These are phyloP conservation scores for Dasysyrphus albostriatus DNA, from an alignment of 2,888 invertebrate species.

Conservation along the genomic window DNA sequence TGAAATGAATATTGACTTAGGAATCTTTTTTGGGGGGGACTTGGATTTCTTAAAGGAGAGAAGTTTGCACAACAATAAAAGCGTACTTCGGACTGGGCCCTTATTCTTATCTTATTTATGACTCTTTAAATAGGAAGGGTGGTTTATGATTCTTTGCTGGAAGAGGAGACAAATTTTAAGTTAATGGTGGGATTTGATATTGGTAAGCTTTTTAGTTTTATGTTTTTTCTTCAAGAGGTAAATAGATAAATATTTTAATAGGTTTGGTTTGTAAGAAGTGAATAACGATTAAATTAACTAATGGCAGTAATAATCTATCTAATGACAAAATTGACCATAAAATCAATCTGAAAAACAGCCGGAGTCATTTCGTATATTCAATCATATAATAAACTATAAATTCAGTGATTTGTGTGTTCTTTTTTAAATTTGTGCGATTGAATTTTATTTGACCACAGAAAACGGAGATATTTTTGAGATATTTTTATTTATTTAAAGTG, in stretches of 20 bases:
- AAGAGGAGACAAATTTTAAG: neutral
- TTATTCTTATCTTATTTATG: conserved; percentile 9
- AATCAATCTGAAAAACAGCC: too few species aligned
- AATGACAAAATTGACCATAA: neutral
- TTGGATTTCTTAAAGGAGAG: neutral
- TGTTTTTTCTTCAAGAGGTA: neutral
- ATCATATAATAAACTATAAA: too few species aligned
- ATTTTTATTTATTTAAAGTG: too few species aligned
- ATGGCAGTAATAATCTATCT: neutral
- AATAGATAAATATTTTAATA: neutral
- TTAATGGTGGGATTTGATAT: neutral
- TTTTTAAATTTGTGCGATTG: too few species aligned
- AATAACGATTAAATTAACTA: neutral
- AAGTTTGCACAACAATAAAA: neutral
- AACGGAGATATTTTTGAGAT: too few species aligned
- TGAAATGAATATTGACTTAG: conserved; percentile 1
- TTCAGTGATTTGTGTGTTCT: too few species aligned
- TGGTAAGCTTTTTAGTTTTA: neutral
- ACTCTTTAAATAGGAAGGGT: neutral
- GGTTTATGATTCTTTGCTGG: neutral
- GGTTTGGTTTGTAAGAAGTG: neutral
- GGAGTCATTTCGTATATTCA: too few species aligned
- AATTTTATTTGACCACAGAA: too few species aligned
- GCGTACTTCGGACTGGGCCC: neutral
- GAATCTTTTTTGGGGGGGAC: neutral